Conservation (phyloP, 2,113 vertebrate species). For the Apodemus sylvaticus region DNA sequence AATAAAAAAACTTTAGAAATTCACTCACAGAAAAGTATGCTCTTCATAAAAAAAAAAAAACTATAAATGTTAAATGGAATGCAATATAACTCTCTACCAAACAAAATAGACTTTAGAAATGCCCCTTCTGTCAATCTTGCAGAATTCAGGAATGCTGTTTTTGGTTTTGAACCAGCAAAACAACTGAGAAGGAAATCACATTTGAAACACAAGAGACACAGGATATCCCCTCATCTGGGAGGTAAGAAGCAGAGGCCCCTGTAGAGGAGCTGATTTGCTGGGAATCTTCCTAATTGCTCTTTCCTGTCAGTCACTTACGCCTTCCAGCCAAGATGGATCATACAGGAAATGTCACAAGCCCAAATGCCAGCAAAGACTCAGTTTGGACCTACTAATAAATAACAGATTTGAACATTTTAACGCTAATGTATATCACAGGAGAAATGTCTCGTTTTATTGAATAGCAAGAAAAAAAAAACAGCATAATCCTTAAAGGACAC, state of each 20-base stretch:
- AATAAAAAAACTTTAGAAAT: not conserved
- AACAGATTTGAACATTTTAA: conserved; percentile 52
- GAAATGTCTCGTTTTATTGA: conserved; percentile 23
- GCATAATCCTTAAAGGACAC: conserved; percentile 17
- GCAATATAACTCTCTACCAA: not conserved
- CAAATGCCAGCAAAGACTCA: conserved; percentile 56
- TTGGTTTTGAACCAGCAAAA: not conserved
- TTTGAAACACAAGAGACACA: conserved; percentile 8
- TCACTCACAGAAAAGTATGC: not conserved
- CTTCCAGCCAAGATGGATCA: conserved; percentile 49
- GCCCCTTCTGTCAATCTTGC: conserved; percentile 10
- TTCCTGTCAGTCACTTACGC: conserved; percentile 60
- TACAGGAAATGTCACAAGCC: conserved; percentile 62
- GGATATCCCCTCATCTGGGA: not conserved
- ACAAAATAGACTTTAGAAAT: conserved; percentile 8
- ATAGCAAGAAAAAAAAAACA: not conserved
- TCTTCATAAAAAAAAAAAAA: not conserved
- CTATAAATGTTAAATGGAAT: not conserved
- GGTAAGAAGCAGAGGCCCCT: conserved; percentile 37
- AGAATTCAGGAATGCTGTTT: conserved; percentile 35
- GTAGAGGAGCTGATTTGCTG: conserved; percentile 44
- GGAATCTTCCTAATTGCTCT: conserved; percentile 65
- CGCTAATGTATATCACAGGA: conserved; percentile 19
- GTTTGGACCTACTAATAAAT: conserved; percentile 32
- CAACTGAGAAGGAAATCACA: not conserved